These are phyloP conservation scores for Heliocidaris tuberculata DNA, from an alignment of 35 echinoderm and acorn worm species.

Conservation along the genomic window DNA sequence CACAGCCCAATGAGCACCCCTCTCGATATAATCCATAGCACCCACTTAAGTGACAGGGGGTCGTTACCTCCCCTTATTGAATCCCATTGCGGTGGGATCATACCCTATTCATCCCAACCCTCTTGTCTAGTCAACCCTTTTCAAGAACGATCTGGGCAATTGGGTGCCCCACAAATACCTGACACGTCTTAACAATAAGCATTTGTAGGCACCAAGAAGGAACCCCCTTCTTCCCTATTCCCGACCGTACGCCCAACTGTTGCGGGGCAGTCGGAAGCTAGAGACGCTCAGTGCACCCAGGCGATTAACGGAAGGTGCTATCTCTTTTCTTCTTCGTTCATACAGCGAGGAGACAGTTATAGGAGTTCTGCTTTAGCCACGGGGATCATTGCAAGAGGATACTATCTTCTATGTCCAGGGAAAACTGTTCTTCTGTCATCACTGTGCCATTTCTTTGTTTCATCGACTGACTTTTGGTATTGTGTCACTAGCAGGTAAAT, in stretches of 20 bases:
- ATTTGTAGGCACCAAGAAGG: neutral
- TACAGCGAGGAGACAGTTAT: conserved; percentile 1
- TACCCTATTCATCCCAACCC: conserved; percentile 34
- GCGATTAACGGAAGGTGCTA: conserved; percentile 4
- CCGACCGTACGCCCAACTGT: neutral
- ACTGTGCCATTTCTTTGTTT: neutral
- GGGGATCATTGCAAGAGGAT: conserved; percentile 3
- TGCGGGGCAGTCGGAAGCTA: neutral
- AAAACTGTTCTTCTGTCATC: neutral
- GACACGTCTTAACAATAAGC: conserved; percentile 12
- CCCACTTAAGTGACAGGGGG: conserved; percentile 21
- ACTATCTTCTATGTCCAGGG: neutral
- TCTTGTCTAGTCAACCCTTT: conserved; percentile 21
- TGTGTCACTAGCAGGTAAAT: conserved; percentile 3
- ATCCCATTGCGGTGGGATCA: neutral
- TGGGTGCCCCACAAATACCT: neutral
- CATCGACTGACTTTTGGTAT: neutral
- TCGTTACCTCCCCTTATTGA: neutral
- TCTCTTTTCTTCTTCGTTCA: neutral
- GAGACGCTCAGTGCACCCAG: conserved; percentile 7
- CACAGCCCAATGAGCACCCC: neutral
- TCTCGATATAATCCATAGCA: neutral
- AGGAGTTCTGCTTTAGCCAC: conserved; percentile 40
- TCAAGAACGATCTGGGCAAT: neutral
- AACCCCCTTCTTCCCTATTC: neutral